Evolutionary conservation across 1,140 invertebrate species (phyloP).

Genomic region (Drosophila athabasca): DNA sequence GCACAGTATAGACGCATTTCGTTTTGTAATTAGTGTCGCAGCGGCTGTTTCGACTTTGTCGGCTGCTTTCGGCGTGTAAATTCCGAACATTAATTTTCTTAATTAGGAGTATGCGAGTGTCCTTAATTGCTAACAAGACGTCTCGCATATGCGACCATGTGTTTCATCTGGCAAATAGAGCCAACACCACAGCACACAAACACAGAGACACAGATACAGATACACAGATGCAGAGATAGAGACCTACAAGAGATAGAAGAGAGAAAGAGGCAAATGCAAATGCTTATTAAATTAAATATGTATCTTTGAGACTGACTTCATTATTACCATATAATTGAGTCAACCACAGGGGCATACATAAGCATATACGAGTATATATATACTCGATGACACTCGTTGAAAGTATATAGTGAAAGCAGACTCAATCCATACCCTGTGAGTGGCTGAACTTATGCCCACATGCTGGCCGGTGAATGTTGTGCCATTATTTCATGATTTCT

Average conservation of each 20-base stretch:
- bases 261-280: conserved; percentile 54
- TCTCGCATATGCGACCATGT: conserved; percentile 69
- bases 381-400: conserved; percentile 8
- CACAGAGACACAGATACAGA: conserved; percentile 8
- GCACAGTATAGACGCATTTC: conserved; percentile 42
- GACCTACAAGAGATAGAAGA: not conserved
- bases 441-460: conserved; percentile 51
- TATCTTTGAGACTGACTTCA: conserved; percentile 31
- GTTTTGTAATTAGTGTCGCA: conserved; percentile 79
- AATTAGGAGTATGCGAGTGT: conserved; percentile 75
- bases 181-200: not conserved
- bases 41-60: conserved; percentile 76
- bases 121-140: conserved; percentile 76
- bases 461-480: conserved; percentile 67
- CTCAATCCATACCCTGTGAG: conserved; percentile 17
- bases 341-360: not conserved
- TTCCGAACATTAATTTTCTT: conserved; percentile 78
- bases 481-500: conserved; percentile 75
- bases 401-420: not conserved
- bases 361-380: not conserved
- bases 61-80: conserved; percentile 57
- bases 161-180: conserved; percentile 31
- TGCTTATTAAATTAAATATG: conserved; percentile 80
- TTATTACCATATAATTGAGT: conserved; percentile 55
- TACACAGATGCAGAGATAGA: too few species aligned